phyloP scores from a whole-genome alignment of 1,140 invertebrate species.

The Solen grandis region DNA sequence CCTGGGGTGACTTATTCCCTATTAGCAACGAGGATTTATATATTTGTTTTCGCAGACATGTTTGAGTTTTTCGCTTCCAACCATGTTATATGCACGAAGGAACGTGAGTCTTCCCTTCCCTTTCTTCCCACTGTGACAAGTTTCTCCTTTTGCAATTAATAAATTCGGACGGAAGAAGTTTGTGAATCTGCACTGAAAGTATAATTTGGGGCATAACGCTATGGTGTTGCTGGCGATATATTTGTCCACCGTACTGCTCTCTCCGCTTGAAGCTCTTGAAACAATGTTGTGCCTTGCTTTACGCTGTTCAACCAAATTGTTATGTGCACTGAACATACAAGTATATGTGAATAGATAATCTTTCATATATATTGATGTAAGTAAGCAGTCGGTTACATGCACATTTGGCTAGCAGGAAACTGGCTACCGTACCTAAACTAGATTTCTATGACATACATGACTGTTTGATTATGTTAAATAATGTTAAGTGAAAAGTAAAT shows the following conservation, averaged over 20 bases:
- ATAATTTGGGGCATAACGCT: background rate
- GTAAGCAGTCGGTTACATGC: too few relatives aligned
- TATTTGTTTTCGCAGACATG: constrained; percentile 81
- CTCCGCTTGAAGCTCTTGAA: background rate
- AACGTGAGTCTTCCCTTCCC: constrained; percentile 81
- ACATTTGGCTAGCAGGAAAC: too few relatives aligned
- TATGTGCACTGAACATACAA: background rate
- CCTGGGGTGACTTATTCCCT: too few relatives aligned
- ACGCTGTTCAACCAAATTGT: background rate
- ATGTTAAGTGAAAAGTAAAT: too few relatives aligned
- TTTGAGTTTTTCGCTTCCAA: constrained; percentile 79
- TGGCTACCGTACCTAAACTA: too few relatives aligned
- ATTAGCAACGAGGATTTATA: constrained; percentile 78
- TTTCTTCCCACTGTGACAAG: constrained; percentile 71
- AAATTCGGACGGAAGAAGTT: constrained; percentile 12
- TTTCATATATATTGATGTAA: too few relatives aligned
- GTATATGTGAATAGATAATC: too few relatives aligned
- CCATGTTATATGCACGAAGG: constrained; percentile 79
- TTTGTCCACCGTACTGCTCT: background rate
- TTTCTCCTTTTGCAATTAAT: constrained; percentile 7
- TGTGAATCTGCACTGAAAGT: constrained; percentile 40
- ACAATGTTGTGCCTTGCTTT: constrained; percentile 18
- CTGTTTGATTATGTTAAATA: too few relatives aligned
- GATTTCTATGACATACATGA: too few relatives aligned
- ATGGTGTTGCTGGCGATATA: too few relatives aligned